These are phyloP conservation scores for Papilio elwesi DNA, from an alignment of 2,888 invertebrate genomes.

Conservation along the genomic window DNA sequence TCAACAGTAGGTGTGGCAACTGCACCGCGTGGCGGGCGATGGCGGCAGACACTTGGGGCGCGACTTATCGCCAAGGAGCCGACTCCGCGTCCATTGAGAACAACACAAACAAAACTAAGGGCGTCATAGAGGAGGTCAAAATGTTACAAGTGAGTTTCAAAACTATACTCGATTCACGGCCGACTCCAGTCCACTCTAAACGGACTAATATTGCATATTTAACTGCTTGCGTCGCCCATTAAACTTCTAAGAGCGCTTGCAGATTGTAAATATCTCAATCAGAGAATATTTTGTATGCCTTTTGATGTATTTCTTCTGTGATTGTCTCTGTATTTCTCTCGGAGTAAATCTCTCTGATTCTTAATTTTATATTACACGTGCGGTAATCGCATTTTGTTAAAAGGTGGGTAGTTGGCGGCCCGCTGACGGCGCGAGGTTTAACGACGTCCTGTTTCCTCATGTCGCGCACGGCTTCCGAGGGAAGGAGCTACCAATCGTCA, in stretches of 20 bases:
- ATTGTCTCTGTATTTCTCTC: constrained; percentile 1
- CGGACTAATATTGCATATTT: too few relatives aligned
- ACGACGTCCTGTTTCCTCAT: constrained; percentile 91
- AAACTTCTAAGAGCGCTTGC: too few relatives aligned
- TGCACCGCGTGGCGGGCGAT: constrained; percentile 79
- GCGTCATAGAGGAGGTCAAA: constrained; percentile 64
- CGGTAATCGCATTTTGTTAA: too few relatives aligned
- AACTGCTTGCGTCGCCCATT: too few relatives aligned
- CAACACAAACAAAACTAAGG: constrained; percentile 49
- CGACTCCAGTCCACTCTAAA: too few relatives aligned
- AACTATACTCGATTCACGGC: not conserved
- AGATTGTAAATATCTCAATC: too few relatives aligned
- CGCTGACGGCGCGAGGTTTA: constrained; percentile 86
- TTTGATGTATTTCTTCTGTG: not conserved
- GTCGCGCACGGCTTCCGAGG: constrained; percentile 91
- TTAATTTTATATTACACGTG: too few relatives aligned
- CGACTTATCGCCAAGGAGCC: constrained; percentile 65
- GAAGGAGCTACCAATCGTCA: constrained; percentile 88
- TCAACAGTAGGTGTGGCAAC: constrained; percentile 73
- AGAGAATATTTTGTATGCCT: too few relatives aligned
- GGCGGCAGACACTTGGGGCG: constrained; percentile 84
- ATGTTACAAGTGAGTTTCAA: constrained; percentile 64
- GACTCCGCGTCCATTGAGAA: constrained; percentile 36
- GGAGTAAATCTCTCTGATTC: too few relatives aligned
- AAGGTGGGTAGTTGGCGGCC: constrained; percentile 91